Conservation (phyloP, 2,888 invertebrate species). For the Toxonevra muliebris region DNA sequence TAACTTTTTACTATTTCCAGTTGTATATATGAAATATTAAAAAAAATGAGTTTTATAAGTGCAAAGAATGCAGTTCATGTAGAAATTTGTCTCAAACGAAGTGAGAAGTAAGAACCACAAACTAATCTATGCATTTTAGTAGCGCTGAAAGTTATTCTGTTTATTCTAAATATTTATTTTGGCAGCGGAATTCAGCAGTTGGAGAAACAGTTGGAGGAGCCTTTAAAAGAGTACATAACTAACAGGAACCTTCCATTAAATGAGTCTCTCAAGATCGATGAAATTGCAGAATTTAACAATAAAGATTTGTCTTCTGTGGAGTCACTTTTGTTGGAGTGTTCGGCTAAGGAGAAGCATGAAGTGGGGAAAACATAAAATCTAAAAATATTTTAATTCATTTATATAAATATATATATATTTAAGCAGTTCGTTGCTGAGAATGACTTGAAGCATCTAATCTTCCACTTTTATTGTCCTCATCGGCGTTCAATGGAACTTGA, state of each 20-base stretch:
- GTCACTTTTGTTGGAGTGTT: constrained; percentile 49
- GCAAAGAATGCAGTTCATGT: constrained; percentile 48
- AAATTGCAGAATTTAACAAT: constrained; percentile 16
- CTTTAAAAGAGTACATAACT: constrained; percentile 36
- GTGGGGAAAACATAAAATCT: constrained; percentile 17
- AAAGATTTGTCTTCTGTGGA: constrained; percentile 37
- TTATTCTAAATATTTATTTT: not conserved
- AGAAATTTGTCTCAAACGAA: constrained; percentile 49
- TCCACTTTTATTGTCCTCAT: constrained; percentile 56
- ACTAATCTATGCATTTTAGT: too few relatives aligned
- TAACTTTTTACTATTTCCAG: constrained; percentile 19
- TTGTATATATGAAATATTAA: constrained; percentile 22
- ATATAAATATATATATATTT: not conserved
- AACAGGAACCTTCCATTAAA: constrained; percentile 34
- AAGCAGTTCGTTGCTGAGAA: constrained; percentile 26
- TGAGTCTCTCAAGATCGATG: constrained; percentile 29
- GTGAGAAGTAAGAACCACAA: constrained; percentile 43
- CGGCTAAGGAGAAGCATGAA: constrained; percentile 38
- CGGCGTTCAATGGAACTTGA: constrained; percentile 51
- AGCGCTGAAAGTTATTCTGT: not conserved
- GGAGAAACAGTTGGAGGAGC: constrained; percentile 38
- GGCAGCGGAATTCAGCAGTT: constrained; percentile 44
- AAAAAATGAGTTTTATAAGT: constrained; percentile 46
- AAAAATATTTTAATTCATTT: not conserved
- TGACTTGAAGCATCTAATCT: constrained; percentile 39